phyloP scores from a whole-genome alignment of 2,888 invertebrate genomes.

The Loripinus fragilis region DNA sequence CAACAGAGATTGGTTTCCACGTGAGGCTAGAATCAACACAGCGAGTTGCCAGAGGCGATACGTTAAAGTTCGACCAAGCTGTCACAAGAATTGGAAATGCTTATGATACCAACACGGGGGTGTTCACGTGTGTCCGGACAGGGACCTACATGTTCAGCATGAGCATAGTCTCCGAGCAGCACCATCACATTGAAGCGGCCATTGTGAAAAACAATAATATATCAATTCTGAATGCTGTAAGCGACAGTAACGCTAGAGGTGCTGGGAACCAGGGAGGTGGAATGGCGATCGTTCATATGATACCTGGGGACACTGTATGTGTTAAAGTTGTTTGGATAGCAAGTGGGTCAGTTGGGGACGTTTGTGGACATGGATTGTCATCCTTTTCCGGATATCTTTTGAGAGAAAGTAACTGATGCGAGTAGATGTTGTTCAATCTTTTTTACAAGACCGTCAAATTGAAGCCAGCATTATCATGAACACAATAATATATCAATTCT shows the following conservation, averaged over 20 bases:
- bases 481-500: background rate
- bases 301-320: background rate
- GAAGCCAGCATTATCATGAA: conserved; percentile 9
- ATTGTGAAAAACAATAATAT: background rate
- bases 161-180: background rate
- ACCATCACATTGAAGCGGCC: background rate
- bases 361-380: background rate
- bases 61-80: background rate
- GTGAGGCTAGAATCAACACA: background rate
- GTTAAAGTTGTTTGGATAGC: background rate
- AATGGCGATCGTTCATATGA: background rate
- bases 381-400: conserved; percentile 8
- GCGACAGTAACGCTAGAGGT: background rate
- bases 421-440: too few relatives aligned
- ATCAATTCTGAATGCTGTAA: conserved; percentile 7
- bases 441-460: background rate
- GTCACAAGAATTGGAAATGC: conserved; percentile 5
- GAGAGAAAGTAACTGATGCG: background rate
- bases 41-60: background rate
- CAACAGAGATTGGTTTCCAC: background rate
- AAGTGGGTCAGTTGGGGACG: background rate
- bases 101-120: background rate
- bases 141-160: conserved; percentile 3
- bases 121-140: background rate
- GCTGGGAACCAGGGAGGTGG: conserved; percentile 9